Base-by-base conservation (phyloP, 2,888 invertebrate species). In the Campoletis raptor region DNA sequence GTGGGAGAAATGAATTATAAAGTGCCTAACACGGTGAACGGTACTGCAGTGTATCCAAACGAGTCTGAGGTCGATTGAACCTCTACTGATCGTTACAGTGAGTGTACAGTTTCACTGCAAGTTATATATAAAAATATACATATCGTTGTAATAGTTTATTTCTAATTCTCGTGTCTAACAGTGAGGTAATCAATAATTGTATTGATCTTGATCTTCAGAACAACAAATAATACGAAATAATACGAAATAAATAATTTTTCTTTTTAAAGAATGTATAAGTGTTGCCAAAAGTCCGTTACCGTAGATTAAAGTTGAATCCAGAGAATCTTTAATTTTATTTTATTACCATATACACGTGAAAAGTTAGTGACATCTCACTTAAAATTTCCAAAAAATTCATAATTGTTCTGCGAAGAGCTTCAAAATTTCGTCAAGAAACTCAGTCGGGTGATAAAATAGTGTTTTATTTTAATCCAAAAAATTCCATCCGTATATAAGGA, bases 1-100 rank as follows among this genome's bases (percentile, higher is more conserved):
- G 94, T 93, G 94, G 94, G 94, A 92, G 94, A 92, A 93, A 91
- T 90, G 92, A 93, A 93, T 93, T 93, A 94, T 94, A 94, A 92
- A 94, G 91, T 90, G 90, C 89, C 90, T 90, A 89, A 87, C 88
- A 81, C 90, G 88, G 93, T 93, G 94, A 94, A 92, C 92, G 94
- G 93, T 90, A 88, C 90, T 89, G 90, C 91, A 94, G 94, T 94
- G 87, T 85, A 74, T 73, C 70, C 37, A 74, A 79, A 80, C 83
- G 70, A 54, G 64, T 61, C 83, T 80, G 45, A 36, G 54, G 80
- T 80, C 69, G 74, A 66, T 80, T 52, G 37, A 72, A 81, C 76
- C 86, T 83, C 64, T 66, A 67, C 40, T 37, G 57, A 37, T 30
- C 74, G 52, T 66, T 64, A 45, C 70, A 83, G 76, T 85, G 70